Evolutionary conservation across 1,140 invertebrate species (phyloP).

Genomic region (Drepana arcuata): DNA sequence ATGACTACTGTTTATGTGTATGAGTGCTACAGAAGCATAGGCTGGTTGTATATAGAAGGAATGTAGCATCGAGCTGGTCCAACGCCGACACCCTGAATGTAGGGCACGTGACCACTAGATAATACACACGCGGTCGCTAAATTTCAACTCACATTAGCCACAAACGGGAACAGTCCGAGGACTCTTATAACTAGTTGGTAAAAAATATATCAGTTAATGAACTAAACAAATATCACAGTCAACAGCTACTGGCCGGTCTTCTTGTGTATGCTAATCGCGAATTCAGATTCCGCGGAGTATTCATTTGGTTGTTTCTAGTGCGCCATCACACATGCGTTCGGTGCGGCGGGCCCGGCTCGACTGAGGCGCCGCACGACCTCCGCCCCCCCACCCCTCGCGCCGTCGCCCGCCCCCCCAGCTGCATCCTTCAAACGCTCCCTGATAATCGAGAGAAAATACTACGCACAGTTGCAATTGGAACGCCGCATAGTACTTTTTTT

Average conservation of each 20-base stretch:
- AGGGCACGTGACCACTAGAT: slow-evolving; percentile 57
- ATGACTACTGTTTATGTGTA: too few relatives aligned
- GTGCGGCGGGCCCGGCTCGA: slow-evolving; percentile 34
- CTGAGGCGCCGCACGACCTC: slow-evolving; percentile 46
- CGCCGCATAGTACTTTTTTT: slow-evolving; percentile 61
- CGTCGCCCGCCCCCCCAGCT: slow-evolving; percentile 26
- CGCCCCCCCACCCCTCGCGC: slow-evolving; percentile 7
- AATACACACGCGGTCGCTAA: slow-evolving; percentile 37
- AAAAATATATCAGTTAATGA: slow-evolving; percentile 14
- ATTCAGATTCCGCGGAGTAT: slow-evolving; percentile 34
- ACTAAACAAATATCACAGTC: slow-evolving; percentile 30
- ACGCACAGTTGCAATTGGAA: slow-evolving; percentile 57
- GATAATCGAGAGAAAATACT: slow-evolving; percentile 66
- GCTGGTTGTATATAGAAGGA: slow-evolving; percentile 46
- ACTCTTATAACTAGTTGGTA: slow-evolving; percentile 33
- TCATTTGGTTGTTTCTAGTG: slow-evolving; percentile 44
- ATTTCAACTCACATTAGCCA: slow-evolving; percentile 60
- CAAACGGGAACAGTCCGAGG: slow-evolving; percentile 50
- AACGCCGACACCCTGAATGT: slow-evolving; percentile 52
- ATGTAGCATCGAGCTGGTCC: slow-evolving; percentile 45
- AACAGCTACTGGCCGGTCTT: slow-evolving; percentile 36
- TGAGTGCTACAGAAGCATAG: slow-evolving; percentile 41
- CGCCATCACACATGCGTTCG: slow-evolving; percentile 30
- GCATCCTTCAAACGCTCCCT: slow-evolving; percentile 63
- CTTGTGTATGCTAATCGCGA: slow-evolving; percentile 34